phyloP scores from a whole-genome alignment of 2,113 vertebrate genomes.

The Vulpes vulpes region DNA sequence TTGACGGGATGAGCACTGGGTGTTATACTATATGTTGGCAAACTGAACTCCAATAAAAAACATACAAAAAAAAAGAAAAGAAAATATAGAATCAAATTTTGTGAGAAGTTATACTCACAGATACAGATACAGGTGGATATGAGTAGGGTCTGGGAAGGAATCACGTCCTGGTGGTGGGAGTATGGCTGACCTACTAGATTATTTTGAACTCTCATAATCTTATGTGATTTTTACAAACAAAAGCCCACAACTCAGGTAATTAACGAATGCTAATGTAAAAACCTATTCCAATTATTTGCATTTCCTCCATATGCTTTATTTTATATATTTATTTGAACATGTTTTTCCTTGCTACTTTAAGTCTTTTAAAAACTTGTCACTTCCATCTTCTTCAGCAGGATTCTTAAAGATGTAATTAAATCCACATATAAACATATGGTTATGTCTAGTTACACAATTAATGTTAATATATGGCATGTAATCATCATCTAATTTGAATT shows the following conservation, averaged over 20 bases:
- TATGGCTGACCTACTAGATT: background rate
- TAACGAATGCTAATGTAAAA: slow-evolving; percentile 35
- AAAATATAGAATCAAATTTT: background rate
- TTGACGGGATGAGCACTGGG: no score
- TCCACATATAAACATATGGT: slow-evolving; percentile 80
- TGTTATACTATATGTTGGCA: no score
- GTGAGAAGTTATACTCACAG: background rate
- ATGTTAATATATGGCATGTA: slow-evolving; percentile 78
- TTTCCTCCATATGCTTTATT: slow-evolving; percentile 34
- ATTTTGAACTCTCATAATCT: background rate
- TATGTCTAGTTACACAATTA: slow-evolving; percentile 79
- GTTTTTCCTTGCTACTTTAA: slow-evolving; percentile 9
- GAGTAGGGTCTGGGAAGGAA: background rate
- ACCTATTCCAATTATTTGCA: background rate
- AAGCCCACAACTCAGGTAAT: background rate
- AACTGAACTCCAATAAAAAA: no score
- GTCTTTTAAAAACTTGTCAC: slow-evolving; percentile 53
- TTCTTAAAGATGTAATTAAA: slow-evolving; percentile 75
- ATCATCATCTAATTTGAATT: slow-evolving; percentile 80
- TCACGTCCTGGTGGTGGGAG: fast-evolving
- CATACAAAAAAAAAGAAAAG: no score
- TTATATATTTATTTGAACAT: slow-evolving; percentile 15
- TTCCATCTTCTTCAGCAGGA: slow-evolving; percentile 15
- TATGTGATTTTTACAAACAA: background rate
- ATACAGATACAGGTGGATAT: background rate